These are phyloP conservation scores for Pelecanoides urinatrix DNA, from an alignment of 2,113 vertebrate species.

Conservation along the genomic window DNA sequence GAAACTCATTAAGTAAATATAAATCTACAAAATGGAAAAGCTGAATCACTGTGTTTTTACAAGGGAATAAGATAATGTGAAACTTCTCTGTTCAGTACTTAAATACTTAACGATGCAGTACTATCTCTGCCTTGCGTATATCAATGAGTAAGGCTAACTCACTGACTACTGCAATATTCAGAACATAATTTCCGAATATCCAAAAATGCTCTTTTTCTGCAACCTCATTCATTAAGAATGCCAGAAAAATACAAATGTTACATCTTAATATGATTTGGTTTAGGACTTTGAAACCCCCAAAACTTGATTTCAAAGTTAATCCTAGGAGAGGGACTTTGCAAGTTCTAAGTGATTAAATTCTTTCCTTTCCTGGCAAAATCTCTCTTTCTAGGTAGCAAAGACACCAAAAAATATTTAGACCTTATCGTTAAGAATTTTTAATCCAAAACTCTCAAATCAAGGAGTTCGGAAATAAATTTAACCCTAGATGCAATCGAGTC, in stretches of 20 bases:
- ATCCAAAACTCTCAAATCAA: neutral
- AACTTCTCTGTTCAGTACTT: neutral
- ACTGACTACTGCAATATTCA: neutral
- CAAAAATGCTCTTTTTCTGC: neutral
- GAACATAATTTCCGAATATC: neutral
- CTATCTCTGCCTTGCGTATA: neutral
- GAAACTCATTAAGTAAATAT: neutral
- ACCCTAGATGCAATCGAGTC: neutral
- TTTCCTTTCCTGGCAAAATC: neutral
- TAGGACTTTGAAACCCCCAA: neutral
- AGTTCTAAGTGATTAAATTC: neutral
- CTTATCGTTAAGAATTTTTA: fast-evolving
- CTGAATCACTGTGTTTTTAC: neutral
- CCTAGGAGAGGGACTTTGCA: neutral
- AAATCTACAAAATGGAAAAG: neutral
- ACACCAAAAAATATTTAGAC: neutral
- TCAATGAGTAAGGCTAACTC: neutral
- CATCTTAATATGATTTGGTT: neutral
- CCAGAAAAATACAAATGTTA: neutral
- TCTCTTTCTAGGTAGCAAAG: neutral
- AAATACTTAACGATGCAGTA: neutral
- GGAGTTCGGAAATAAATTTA: neutral
- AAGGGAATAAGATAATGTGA: neutral
- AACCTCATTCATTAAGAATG: neutral
- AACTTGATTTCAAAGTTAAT: neutral